Evolutionary conservation across 2,113 vertebrate species (phyloP).

Genomic region (Alaudala cheleensis): DNA sequence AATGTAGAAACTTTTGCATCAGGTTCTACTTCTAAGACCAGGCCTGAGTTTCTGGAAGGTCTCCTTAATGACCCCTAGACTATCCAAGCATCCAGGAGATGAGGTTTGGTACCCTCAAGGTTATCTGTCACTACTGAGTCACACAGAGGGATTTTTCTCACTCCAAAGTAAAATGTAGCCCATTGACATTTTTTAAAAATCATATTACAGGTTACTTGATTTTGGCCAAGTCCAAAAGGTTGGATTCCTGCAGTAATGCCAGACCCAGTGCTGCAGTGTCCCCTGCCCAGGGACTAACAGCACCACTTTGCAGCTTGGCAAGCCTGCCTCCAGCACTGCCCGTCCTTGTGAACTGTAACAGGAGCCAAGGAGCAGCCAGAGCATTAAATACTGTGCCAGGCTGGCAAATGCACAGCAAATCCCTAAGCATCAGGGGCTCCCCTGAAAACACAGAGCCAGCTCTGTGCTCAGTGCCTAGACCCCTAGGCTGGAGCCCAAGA

Average conservation of each 20-base stretch:
- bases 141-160: neutral
- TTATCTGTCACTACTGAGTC: neutral
- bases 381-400: neutral
- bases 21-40: neutral
- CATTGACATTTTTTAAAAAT: neutral
- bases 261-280: neutral
- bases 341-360: neutral
- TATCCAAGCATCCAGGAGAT: neutral
- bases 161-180: neutral
- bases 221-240: neutral
- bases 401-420: neutral
- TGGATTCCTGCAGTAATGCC: neutral
- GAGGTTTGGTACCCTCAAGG: neutral
- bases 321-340: fast-evolving
- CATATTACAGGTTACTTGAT: neutral
- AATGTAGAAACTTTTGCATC: neutral
- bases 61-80: neutral
- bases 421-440: neutral
- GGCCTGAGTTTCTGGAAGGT: neutral
- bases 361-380: neutral
- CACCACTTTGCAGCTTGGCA: neutral
- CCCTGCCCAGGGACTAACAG: neutral
- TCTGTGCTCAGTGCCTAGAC: neutral
- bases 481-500: neutral
- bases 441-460: neutral